Evolutionary conservation across 2,113 vertebrate genomes (phyloP).

Genomic region (Colaptes auratus): DNA sequence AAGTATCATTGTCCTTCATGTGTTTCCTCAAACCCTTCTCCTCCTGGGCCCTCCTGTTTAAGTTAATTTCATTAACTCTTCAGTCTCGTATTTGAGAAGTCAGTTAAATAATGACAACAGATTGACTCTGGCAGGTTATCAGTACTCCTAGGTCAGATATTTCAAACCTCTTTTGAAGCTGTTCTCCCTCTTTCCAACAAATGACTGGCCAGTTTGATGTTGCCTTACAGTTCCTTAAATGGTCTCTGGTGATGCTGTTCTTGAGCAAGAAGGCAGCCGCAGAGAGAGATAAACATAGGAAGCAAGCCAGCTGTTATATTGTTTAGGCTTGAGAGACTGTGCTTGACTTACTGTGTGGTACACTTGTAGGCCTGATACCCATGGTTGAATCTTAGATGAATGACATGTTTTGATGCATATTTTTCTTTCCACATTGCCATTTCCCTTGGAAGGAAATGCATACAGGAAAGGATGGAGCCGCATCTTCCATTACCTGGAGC

Average conservation of each 20-base stretch:
- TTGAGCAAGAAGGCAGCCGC: background rate
- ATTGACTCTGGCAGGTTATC: background rate
- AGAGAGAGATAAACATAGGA: background rate
- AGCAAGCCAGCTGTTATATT: background rate
- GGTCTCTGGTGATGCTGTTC: background rate
- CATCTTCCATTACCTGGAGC: no score
- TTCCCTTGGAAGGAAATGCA: background rate
- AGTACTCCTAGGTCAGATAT: background rate
- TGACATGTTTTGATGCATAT: background rate
- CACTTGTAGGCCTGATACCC: background rate
- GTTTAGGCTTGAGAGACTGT: background rate
- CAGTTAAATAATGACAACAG: background rate
- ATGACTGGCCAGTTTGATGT: accelerated
- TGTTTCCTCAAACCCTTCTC: background rate
- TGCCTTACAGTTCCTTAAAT: background rate
- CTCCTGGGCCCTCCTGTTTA: background rate
- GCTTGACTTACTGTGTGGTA: background rate
- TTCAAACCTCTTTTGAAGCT: background rate
- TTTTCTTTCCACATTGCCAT: accelerated
- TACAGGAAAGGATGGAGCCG: background rate
- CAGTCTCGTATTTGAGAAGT: background rate
- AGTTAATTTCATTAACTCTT: background rate
- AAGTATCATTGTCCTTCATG: background rate
- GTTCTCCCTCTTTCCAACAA: background rate
- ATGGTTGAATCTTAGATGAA: accelerated